phyloP scores from a whole-genome alignment of 2,113 vertebrate genomes.

The Dipodomys merriami region DNA sequence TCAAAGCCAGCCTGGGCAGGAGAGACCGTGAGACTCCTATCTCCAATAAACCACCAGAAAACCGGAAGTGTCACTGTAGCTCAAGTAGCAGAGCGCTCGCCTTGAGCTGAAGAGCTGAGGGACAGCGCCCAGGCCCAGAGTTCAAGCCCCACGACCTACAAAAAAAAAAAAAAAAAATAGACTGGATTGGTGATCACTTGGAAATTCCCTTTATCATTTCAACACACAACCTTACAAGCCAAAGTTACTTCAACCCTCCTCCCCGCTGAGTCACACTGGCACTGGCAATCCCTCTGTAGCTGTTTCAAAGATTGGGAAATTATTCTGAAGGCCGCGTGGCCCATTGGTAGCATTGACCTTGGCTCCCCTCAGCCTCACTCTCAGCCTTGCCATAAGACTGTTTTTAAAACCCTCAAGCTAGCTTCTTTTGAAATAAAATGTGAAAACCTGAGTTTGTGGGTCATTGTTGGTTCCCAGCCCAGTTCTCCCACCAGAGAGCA shows the following conservation, averaged over 20 bases:
- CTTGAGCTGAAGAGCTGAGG: no score
- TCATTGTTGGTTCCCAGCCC: conserved; percentile 63
- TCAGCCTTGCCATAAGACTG: conserved; percentile 34
- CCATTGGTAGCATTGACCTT: conserved; percentile 52
- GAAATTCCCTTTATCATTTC: conserved; percentile 42
- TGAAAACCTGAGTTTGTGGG: conserved; percentile 66
- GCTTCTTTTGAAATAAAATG: conserved; percentile 61
- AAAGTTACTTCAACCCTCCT: conserved; percentile 7
- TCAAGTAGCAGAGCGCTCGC: no score
- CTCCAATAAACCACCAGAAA: no score
- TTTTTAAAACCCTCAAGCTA: conserved; percentile 51
- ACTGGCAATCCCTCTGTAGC: conserved; percentile 49
- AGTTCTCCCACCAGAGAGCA: conserved; percentile 21
- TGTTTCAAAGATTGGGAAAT: conserved; percentile 56
- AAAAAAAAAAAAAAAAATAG: conserved; percentile 30
- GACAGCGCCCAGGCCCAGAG: no score
- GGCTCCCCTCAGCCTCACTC: conserved; percentile 21
- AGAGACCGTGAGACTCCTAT: no score
- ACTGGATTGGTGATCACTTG: background rate
- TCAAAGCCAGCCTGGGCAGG: no score
- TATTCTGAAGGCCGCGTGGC: conserved; percentile 10
- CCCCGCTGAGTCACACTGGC: conserved; percentile 55
- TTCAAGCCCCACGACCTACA: no score
- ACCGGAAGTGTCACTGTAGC: no score
- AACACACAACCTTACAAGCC: background rate